Percentiles rank a stretch among this genome's conserved stretches.
Evolutionary conservation across 2,113 vertebrate genomes (phyloP).

Genomic region (Canis aureus): DNA sequence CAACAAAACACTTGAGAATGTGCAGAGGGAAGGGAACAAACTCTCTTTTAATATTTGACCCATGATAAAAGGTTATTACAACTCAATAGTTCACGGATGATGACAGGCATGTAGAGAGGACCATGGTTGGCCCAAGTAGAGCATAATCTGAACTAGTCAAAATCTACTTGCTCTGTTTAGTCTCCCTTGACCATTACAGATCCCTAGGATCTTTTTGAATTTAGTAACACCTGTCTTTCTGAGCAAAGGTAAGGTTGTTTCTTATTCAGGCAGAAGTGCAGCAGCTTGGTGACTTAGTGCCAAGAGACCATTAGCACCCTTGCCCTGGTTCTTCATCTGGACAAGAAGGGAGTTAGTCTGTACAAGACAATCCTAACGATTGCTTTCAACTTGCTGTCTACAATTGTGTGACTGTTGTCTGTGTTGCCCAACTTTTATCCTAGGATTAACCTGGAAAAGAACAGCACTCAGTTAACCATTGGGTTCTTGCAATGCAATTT

Average conservation of each 20-base stretch:
- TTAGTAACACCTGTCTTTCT: neutral
- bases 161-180: neutral
- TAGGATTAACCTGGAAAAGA: neutral
- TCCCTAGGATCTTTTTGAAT: neutral
- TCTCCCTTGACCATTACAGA: neutral
- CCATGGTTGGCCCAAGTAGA: rapidly evolving
- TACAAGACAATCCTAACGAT: neutral
- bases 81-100: neutral
- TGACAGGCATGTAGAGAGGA: rapidly evolving
- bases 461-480: neutral
- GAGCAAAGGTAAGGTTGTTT: neutral
- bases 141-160: neutral
- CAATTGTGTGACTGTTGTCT: neutral
- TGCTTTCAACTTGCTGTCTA: neutral
- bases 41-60: neutral
- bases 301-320: neutral
- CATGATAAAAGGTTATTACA: neutral
- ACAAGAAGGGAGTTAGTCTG: neutral
- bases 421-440: neutral
- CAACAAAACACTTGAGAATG: neutral
- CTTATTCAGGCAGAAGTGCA: neutral
- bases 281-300: neutral
- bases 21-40: neutral
- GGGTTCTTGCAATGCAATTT: neutral
- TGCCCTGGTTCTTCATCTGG: neutral